Conservation (phyloP, 2,888 invertebrate species). For the Flabesymbios commensalis region DNA sequence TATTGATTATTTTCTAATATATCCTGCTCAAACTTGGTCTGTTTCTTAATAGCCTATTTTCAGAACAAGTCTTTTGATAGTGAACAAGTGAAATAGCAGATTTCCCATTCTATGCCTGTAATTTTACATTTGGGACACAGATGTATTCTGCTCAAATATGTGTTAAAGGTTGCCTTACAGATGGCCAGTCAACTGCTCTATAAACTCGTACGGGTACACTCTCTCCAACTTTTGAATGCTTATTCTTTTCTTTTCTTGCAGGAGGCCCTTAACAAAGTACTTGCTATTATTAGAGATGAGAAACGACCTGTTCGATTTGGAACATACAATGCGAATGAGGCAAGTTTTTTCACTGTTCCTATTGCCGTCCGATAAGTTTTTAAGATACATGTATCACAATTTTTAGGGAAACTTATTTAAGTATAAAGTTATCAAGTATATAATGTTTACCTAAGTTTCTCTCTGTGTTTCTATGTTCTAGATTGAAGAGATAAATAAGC, state of each 20-base stretch:
- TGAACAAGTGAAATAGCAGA: no score
- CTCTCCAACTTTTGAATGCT: background rate
- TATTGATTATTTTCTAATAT: no score
- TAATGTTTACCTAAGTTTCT: background rate
- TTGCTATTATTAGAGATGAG: conserved; percentile 77
- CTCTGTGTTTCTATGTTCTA: conserved; percentile 62
- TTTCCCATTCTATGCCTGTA: no score
- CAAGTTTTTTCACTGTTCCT: conserved; percentile 66
- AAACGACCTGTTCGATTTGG: conserved; percentile 91
- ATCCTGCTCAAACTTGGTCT: no score
- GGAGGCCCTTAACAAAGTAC: conserved; percentile 86
- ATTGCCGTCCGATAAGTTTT: background rate
- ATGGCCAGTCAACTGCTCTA: no score
- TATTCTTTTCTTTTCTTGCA: conserved; percentile 57
- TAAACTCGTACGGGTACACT: no score
- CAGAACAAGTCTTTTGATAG: no score
- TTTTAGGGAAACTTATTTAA: no score
- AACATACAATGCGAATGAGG: conserved; percentile 91
- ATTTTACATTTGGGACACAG: no score
- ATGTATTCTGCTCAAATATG: no score
- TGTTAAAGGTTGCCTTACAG: no score
- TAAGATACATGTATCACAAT: background rate
- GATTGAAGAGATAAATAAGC: conserved; percentile 95
- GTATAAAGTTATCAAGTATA: background rate
- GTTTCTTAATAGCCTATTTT: no score